These are phyloP conservation scores for Pavo muticus DNA, from an alignment of 2,113 vertebrate species.

Conservation along the genomic window DNA sequence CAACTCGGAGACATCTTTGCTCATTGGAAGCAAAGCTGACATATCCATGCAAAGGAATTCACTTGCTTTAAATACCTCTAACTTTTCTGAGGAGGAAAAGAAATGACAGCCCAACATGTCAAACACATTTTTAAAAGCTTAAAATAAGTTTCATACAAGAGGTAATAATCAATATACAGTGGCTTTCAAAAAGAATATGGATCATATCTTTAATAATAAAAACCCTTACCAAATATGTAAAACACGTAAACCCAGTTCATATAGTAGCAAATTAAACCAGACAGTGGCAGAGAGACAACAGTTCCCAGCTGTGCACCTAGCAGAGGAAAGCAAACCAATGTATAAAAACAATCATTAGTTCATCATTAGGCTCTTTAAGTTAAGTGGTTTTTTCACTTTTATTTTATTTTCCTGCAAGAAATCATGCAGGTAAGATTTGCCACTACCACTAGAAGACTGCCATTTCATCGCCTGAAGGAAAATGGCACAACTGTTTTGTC, in stretches of 20 bases:
- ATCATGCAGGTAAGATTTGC: neutral
- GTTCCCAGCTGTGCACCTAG: conserved; percentile 95
- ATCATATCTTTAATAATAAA: neutral
- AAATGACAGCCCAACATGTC: neutral
- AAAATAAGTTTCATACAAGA: neutral
- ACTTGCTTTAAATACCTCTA: neutral
- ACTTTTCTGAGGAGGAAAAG: neutral
- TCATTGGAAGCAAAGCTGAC: neutral
- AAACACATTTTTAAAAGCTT: neutral
- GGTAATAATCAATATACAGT: neutral
- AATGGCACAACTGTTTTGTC: neutral
- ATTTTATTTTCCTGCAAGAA: neutral
- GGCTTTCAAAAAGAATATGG: neutral
- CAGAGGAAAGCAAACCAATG: neutral
- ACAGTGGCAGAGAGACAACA: conserved; percentile 91
- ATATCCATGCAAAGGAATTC: neutral
- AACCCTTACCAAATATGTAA: conserved; percentile 92
- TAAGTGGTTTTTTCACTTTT: neutral
- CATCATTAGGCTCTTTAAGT: neutral
- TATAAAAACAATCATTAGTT: neutral
- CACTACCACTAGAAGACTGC: neutral
- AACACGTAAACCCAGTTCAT: conserved; percentile 95
- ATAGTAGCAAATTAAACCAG: conserved; percentile 95
- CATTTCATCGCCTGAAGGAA: neutral
- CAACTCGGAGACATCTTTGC: neutral